Evolutionary conservation across 2,888 invertebrate genomes (phyloP), one percentile per base, ranked within the genome.

Genomic region (Polydesmus complanatus): DNA sequence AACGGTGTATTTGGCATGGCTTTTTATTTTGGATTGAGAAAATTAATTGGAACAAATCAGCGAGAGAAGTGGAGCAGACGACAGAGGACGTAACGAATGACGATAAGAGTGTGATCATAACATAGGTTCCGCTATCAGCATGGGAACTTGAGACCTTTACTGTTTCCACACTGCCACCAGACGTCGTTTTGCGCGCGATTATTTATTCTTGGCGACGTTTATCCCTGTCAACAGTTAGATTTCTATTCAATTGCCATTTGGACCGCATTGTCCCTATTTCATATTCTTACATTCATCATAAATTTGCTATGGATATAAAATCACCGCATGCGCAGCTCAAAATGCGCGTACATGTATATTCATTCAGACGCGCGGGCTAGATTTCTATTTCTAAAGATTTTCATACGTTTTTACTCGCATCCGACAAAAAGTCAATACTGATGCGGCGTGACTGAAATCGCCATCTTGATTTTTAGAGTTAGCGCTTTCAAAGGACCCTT

Each of bases 321-420:
- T 37, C 5, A 14, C 5, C 14, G 37, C 8, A 37, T 14, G 37
- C 37, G 14, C 14, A n/a, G 37, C 37, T 5, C 37, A 37, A 8
- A 8, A 37, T 37, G 14, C 14, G 14, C 5, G 14, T 8, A 14
- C 37, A 8, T 14, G 5, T 37, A 37, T 37, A 37, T 37, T 8
- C 14, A 37, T 8, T 8, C n/a, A n/a, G n/a, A n/a, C n/a, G n/a
- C n/a, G n/a, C n/a, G n/a, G n/a, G n/a, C n/a, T n/a, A n/a, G n/a
- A 53, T 27, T 27, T 22, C 27, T 37, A 60, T 55, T 47, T 55
- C 37, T 49, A 60, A 56, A 60, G 60, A 37, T 60, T 60, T 60
- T 60, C 60, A 60, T 60, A 47, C 54, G 21, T 61, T 61, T 61
- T 61, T 57, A 27, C 23, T n/a, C 26, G n/a, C n/a, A 37, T 14